Base-by-base conservation (phyloP, 2,797 vertebrate species). In the Hirundo rustica region DNA sequence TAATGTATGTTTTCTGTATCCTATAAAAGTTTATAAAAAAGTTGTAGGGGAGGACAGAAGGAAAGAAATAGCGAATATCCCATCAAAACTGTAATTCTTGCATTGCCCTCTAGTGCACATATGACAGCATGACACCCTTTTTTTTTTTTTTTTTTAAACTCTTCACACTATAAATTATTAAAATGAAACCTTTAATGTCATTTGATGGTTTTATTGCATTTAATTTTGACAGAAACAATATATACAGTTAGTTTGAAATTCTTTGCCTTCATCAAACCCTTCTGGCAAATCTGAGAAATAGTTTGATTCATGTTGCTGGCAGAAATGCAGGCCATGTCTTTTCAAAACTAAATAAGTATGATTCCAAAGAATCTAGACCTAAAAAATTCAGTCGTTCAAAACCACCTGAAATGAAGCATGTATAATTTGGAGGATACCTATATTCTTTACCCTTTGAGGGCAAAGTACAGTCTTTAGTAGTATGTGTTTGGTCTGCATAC, bases 71-170 rank as follows among this genome's bases (percentile, higher is more conserved):
- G 1, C 47, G 30, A 57, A 47, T 40, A 61, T 40, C 57, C 47
- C 22, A 2, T 34, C 22, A 32, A 81, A 96, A 98, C 92, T 72
- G 38, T 82, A 96, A 96, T 98, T 97, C 94, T 95, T 96, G 74
- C 58, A 98, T 95, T 98, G 98, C 97, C 98, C 98, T 97, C 98
- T 98, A 96, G 97, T 97, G 98, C 74, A 16, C 1, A 27, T 25
- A 64, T 6, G 36, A 16, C 53, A 84, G 86, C 68, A 97, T 60
- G 54, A 95, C 73, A 89, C 11, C 18, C 76, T 50, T 42, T 40
- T 40, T 40, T 40, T n/a, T n/a, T n/a, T n/a, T n/a, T 40, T 40
- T 40, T 40, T 40, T 16, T 40, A 40, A 40, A 40, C 40, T 34
- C 53, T 64, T 65, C 21, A 36, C 3, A 3, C 16, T 65, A 36